Base-by-base conservation (phyloP, 1,140 invertebrate genomes). In the Drosophila saltans region DNA sequence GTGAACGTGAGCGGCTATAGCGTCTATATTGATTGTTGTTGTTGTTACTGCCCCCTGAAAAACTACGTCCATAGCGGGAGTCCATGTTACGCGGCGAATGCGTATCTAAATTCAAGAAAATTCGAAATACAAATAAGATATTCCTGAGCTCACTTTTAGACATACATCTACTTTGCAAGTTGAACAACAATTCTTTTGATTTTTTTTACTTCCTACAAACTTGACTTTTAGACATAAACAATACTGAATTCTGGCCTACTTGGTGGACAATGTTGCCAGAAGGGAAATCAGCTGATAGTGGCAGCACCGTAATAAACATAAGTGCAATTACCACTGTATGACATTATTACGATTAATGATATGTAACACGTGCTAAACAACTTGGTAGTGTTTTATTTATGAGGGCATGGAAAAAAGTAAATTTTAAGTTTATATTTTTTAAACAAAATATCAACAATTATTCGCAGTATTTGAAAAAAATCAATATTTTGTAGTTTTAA, bases 1-100 rank as follows among this genome's bases (percentile, higher is more conserved):
- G 80, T 10, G 84, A 88, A 16, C 84, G 78, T 52, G 84, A 89
- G 30, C 84, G 75, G 24, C 84, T 90, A 26, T 74, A 75, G 48
- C 80, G 74, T 52, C 75, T 75, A n/a, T 69, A 72, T 76, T 76
- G 82, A 72, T 9, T 41, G 7, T 40, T 69, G 48, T 56, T 65
- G 7, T 40, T 69, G 48, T 60, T 65, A 48, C 67, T 67, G 9
- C 73, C 68, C 1, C 73, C 70, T 39, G 80, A 86, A 75, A 80
- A 86, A 39, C 80, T 71, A 56, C 80, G 75, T 56, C 71, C 73
- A 72, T 80, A 89, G 48, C 84, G 80, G 43, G 77, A 78, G 24
- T 89, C 80, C 80, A 89, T 89, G 30, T 57, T 78, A 67, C 63
- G 63, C 75, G 67, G 59, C 16, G 3, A 16, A 5, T 45, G 16